These are phyloP conservation scores for Cheirogaleus major DNA, from an alignment of 2,797 vertebrate genomes.

Conservation along the genomic window DNA sequence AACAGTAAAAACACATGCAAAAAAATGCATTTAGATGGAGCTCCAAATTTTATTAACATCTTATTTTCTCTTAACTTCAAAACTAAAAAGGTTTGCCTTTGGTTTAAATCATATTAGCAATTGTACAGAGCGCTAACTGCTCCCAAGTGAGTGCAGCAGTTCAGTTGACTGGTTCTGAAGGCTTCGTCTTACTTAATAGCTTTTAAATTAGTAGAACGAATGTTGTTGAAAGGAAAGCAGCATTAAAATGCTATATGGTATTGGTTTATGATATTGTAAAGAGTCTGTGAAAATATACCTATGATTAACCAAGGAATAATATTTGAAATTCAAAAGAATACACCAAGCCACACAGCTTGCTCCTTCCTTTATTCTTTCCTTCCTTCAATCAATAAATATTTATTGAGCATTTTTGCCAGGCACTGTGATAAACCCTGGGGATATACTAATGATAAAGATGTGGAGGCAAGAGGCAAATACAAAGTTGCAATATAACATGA, in stretches of 20 bases:
- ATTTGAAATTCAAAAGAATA: constrained; percentile 55
- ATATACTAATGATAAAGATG: constrained; percentile 27
- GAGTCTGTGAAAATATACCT: constrained; percentile 56
- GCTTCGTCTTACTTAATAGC: constrained; percentile 73
- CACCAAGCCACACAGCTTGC: background rate
- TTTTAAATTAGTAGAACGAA: constrained; percentile 79
- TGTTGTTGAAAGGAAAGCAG: constrained; percentile 61
- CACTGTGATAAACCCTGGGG: background rate
- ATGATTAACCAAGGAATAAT: constrained; percentile 60
- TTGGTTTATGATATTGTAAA: background rate
- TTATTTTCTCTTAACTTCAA: constrained; percentile 45
- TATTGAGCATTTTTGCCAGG: background rate
- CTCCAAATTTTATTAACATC: constrained; percentile 24
- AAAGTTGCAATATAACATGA: constrained; percentile 16
- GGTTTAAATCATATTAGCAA: constrained; percentile 42
- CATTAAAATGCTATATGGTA: constrained; percentile 44
- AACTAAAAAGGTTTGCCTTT: constrained; percentile 31
- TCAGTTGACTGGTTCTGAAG: constrained; percentile 66
- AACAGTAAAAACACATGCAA: background rate
- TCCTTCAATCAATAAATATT: constrained; percentile 2
- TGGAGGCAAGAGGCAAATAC: background rate
- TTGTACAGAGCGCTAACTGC: background rate
- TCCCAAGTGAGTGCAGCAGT: constrained; percentile 64
- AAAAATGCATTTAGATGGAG: background rate
- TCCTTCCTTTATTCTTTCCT: background rate